A percentile compares a stretch with the other conserved stretches of the same genome.
These are phyloP conservation scores for Micromesistius poutassou DNA, from an alignment of 2,797 vertebrate genomes.

Conservation along the genomic window DNA sequence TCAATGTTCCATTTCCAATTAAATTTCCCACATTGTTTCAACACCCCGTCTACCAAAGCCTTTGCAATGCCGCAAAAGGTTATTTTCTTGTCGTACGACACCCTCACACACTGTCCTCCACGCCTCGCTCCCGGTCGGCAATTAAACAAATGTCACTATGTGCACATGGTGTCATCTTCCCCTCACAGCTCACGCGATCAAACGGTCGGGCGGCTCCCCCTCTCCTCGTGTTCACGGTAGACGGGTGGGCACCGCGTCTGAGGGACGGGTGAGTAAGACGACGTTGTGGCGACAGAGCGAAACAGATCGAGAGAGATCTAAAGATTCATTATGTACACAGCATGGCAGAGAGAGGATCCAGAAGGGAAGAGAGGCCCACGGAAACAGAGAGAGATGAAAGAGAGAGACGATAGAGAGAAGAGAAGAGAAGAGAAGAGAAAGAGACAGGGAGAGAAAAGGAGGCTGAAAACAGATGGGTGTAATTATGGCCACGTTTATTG, in stretches of 20 bases:
- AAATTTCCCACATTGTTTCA: neutral
- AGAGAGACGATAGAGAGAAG: neutral
- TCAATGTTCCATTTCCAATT: neutral
- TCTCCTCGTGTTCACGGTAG: neutral
- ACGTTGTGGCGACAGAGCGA: neutral
- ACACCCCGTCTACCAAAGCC: neutral
- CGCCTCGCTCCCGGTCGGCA: neutral
- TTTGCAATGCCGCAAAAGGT: neutral
- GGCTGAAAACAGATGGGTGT: constrained; percentile 9
- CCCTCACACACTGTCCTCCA: neutral
- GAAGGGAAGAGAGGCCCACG: neutral
- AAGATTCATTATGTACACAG: neutral
- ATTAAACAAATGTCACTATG: neutral
- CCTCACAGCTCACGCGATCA: neutral
- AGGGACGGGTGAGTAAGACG: neutral
- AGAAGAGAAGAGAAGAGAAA: constrained; percentile 12
- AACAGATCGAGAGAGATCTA: neutral
- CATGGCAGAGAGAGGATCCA: neutral
- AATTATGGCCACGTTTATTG: constrained; percentile 34
- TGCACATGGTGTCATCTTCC: neutral
- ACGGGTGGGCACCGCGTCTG: neutral
- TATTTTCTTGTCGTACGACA: neutral
- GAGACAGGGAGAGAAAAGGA: neutral
- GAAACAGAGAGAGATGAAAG: neutral
- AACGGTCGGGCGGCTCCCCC: neutral